Conservation (phyloP, 2,113 vertebrate species). For the Phalacrocorax brasilianus region DNA sequence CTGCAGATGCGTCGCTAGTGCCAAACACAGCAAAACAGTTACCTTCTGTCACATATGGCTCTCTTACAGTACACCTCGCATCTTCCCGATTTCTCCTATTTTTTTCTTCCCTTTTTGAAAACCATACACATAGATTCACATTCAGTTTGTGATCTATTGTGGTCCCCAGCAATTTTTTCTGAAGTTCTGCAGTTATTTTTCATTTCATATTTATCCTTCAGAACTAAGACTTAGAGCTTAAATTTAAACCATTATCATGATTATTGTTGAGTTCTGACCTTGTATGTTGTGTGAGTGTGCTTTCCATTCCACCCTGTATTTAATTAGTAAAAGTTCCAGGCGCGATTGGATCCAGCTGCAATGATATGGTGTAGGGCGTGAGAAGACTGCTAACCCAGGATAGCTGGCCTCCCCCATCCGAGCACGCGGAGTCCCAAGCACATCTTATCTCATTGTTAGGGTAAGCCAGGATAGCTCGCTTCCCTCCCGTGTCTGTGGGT, state of each 20-base stretch:
- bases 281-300: background rate
- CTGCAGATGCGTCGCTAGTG: background rate
- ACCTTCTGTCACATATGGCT: background rate
- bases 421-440: background rate
- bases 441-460: background rate
- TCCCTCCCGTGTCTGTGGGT: accelerated
- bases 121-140: background rate
- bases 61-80: background rate
- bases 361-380: accelerated
- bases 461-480: background rate
- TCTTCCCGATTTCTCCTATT: background rate
- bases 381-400: background rate
- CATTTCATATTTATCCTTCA: background rate
- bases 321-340: background rate
- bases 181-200: background rate
- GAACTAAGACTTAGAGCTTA: background rate
- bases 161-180: background rate
- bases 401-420: accelerated
- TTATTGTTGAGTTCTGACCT: background rate
- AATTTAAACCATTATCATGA: background rate
- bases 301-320: background rate
- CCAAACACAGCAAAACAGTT: conserved; percentile 14
- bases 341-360: background rate
- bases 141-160: background rate
- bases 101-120: background rate